Evolutionary conservation across 23 tunicate genomes (phyloP).

Genomic region (Trididemnum miniatum): DNA sequence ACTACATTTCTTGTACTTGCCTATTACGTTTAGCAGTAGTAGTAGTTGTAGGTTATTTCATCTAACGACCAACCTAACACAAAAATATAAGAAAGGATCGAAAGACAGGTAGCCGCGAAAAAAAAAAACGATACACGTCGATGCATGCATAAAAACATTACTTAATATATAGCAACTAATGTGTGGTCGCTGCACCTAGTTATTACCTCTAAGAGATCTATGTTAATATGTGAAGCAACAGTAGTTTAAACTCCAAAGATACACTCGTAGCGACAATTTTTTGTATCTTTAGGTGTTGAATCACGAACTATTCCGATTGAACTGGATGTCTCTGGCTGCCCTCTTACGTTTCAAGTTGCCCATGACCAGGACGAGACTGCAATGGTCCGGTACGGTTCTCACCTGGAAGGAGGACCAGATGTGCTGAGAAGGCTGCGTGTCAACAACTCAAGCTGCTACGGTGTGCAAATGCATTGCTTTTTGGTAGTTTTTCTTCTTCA

Average conservation of each 20-base stretch:
- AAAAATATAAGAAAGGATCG: too few relatives aligned
- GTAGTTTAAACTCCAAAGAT: too few relatives aligned
- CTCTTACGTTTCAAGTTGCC: slow-evolving; percentile 75
- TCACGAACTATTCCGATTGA: slow-evolving; percentile 53
- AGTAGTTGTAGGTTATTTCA: too few relatives aligned
- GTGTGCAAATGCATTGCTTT: too few relatives aligned
- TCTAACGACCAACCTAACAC: too few relatives aligned
- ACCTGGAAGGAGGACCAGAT: slow-evolving; percentile 59
- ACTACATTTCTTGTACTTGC: too few relatives aligned
- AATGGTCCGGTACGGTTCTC: slow-evolving; percentile 77
- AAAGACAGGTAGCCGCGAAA: too few relatives aligned
- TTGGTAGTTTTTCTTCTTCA: too few relatives aligned
- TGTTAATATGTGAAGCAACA: too few relatives aligned
- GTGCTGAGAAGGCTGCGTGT: slow-evolving; percentile 60
- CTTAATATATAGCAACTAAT: neutral
- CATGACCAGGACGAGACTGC: slow-evolving; percentile 36
- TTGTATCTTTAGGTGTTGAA: slow-evolving; percentile 59
- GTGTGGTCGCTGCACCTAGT: neutral
- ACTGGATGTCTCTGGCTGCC: slow-evolving; percentile 74
- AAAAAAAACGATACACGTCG: too few relatives aligned
- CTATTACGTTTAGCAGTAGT: too few relatives aligned
- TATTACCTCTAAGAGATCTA: too few relatives aligned
- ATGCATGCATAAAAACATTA: neutral
- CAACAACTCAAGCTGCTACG: slow-evolving; percentile 57
- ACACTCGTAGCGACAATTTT: neutral